phyloP scores from a whole-genome alignment of 2,888 invertebrate species.

The Amphipyra tragopoginis region DNA sequence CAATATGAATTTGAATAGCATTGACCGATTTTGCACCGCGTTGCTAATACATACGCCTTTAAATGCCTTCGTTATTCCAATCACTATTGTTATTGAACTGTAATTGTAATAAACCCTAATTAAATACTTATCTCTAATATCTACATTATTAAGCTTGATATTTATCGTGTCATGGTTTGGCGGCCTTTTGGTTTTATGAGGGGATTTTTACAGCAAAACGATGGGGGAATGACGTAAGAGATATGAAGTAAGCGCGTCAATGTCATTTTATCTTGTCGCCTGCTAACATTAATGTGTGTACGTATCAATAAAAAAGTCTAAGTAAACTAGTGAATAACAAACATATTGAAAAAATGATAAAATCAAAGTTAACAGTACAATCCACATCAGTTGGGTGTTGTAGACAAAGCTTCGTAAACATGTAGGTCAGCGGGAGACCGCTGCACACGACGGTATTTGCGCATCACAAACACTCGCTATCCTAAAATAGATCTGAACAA shows the following conservation, averaged over 20 bases:
- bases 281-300: conserved; percentile 6
- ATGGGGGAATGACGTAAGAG: conserved; percentile 57
- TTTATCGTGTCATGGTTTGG: conserved; percentile 11
- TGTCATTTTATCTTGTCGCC: conserved; percentile 39
- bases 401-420: conserved; percentile 54
- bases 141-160: conserved; percentile 15
- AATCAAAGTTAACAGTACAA: conserved; percentile 2
- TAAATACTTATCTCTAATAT: conserved; percentile 39
- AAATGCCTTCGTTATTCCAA: conserved; percentile 54
- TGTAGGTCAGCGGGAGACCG: conserved; percentile 62
- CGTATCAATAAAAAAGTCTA: not conserved
- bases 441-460: conserved; percentile 60
- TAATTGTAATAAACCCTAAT: conserved; percentile 48
- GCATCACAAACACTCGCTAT: conserved; percentile 55
- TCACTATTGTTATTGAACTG: conserved; percentile 58
- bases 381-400: conserved; percentile 13
- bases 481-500: conserved; percentile 56
- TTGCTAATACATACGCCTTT: conserved; percentile 48
- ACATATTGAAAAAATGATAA: conserved; percentile 1
- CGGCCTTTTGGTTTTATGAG: conserved; percentile 22
- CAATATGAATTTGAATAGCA: conserved; percentile 56
- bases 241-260: conserved; percentile 51
- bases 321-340: conserved; percentile 5
- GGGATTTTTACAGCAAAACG: conserved; percentile 36
- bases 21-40: conserved; percentile 59